Conservation (phyloP, 2,888 invertebrate species). For the Agonum fuliginosum region DNA sequence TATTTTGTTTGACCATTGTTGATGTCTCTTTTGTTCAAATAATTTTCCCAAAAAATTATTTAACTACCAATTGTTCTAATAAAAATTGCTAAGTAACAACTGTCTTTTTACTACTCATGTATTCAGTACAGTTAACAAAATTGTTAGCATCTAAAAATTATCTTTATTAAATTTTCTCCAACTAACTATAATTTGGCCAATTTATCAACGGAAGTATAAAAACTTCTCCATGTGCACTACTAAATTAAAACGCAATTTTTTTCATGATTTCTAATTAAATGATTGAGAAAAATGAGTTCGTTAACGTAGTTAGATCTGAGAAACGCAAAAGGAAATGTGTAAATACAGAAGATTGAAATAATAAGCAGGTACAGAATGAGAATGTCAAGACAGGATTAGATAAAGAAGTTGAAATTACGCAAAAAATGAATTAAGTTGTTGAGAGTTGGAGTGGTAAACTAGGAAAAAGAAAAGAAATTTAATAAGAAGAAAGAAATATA, state of each 20-base stretch:
- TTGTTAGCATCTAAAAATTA: too few relatives aligned
- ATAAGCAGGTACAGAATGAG: background rate
- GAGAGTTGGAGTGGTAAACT: background rate
- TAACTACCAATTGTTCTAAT: too few relatives aligned
- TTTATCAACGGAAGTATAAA: background rate
- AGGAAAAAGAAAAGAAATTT: background rate
- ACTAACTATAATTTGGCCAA: background rate
- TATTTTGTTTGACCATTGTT: too few relatives aligned
- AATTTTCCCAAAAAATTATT: too few relatives aligned
- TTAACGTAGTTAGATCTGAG: constrained; percentile 37
- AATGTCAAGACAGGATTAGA: background rate
- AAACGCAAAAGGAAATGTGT: constrained; percentile 28
- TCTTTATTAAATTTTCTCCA: background rate
- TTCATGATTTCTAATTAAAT: constrained; percentile 27
- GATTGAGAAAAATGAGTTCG: constrained; percentile 34
- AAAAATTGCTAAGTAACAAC: too few relatives aligned
- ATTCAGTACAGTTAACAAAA: too few relatives aligned
- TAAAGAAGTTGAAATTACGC: background rate
- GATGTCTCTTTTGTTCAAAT: too few relatives aligned
- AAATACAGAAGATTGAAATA: constrained; percentile 13
- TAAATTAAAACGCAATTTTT: background rate
- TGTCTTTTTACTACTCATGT: too few relatives aligned
- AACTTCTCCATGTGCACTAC: background rate
- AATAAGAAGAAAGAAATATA: constrained; percentile 3
- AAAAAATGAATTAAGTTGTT: constrained; percentile 14